Base-by-base conservation (phyloP, 2,888 invertebrate species). In the Diloba caeruleocephala region DNA sequence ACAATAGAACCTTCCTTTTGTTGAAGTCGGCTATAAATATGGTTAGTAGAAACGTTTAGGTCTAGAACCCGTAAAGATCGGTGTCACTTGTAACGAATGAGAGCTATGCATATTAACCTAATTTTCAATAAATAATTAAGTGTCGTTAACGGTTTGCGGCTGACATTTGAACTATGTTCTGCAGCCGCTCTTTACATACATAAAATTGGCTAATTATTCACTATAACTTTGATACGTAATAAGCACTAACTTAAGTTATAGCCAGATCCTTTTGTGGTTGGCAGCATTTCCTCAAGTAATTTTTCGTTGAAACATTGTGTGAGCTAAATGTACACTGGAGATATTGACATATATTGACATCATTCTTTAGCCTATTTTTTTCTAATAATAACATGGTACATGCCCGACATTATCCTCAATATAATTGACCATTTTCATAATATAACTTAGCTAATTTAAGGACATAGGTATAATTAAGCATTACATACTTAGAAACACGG, bases 91-190 rank as follows among this genome's bases (percentile, higher is more conserved):
- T 9, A 36, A 4, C 9, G 6, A 23, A 58, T 45, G 52, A 61
- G 59, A 61, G 43, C 53, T n/a, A 48, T 43, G 32, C 37, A 58
- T n/a, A 9, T 34, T 19, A 37, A 45, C 29, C 6, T 17, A 45
- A 33, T 32, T 48, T 19, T 14, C 36, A 31, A 31, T 10, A 31
- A 48, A 45, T 25, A 29, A n/a, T 6, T 29, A 29, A 29, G 14
- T 44, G 15, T 43, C 12, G 1, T 25, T 9, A 13, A n/a, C 15
- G 17, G 5, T 33, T 31, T 31, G 12, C 4, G 42, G 44, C 49
- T 34, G 51, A 44, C 1, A 31, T 50, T 48, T 42, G 63, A 71
- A 71, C 72, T 59, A 36, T 31, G 56, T 71, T 60, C 54, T 50
- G 49, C 53, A 64, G 64, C 51, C 54, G 19, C 36, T 3, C 9